A percentile compares a stretch with the other conserved stretches of the same genome.
These are phyloP conservation scores for Chloroclystis v-ata DNA, from an alignment of 2,888 invertebrate genomes.

Conservation along the genomic window DNA sequence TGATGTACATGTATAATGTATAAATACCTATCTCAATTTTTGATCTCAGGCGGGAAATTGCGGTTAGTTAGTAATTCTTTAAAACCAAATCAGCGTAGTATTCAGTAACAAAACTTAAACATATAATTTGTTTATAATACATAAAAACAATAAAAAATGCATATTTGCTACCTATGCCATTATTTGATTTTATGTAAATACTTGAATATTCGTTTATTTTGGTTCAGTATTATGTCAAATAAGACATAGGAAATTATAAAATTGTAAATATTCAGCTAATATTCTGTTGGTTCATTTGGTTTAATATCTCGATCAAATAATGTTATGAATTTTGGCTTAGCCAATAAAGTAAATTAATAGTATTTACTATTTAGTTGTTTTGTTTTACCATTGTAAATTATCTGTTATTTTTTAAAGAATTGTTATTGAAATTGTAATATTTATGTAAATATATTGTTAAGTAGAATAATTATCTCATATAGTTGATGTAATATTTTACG, in stretches of 20 bases:
- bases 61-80: slow-evolving; percentile 31
- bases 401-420: slow-evolving; percentile 66
- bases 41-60: slow-evolving; percentile 64
- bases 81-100: no score
- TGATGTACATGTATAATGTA: slow-evolving; percentile 3
- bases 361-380: slow-evolving; percentile 51
- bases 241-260: background rate
- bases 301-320: slow-evolving; percentile 13
- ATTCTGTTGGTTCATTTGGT: slow-evolving; percentile 1
- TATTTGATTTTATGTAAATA: background rate
- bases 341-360: slow-evolving; percentile 8
- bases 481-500: slow-evolving; percentile 32
- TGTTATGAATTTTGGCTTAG: slow-evolving; percentile 17
- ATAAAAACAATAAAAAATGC: no score
- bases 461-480: slow-evolving; percentile 52
- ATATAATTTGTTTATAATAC: no score
- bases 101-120: no score
- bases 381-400: slow-evolving; percentile 60
- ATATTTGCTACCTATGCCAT: no score
- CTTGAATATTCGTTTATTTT: no score
- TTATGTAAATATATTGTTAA: slow-evolving; percentile 71
- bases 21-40: slow-evolving; percentile 41
- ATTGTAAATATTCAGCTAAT: background rate
- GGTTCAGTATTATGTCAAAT: background rate
- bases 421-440: slow-evolving; percentile 73